A percentile compares a stretch with the other conserved stretches of the same genome.
These are phyloP conservation scores for Cyclura pinguis DNA, from an alignment of 2,797 vertebrate species.

Conservation along the genomic window DNA sequence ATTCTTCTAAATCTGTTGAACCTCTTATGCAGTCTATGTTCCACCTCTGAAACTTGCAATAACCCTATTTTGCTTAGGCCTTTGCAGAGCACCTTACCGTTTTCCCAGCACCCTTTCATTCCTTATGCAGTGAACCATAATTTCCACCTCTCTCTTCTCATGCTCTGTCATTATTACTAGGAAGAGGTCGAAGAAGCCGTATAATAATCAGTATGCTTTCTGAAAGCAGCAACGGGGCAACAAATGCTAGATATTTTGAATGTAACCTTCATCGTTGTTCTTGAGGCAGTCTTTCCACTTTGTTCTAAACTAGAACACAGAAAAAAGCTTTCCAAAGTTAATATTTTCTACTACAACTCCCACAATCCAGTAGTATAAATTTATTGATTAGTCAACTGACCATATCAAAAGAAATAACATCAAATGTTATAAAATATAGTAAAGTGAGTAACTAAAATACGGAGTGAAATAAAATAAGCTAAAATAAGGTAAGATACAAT, in stretches of 20 bases:
- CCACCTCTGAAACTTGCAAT: neutral
- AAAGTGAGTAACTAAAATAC: too few species aligned
- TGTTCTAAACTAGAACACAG: neutral
- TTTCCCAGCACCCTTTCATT: neutral
- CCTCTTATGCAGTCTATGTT: neutral
- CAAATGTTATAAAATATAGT: too few species aligned
- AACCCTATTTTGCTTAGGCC: neutral
- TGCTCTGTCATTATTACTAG: neutral
- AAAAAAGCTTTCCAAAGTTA: neutral
- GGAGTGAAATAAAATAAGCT: too few species aligned
- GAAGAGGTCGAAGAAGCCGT: neutral
- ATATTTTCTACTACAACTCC: neutral
- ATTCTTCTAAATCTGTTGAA: neutral
- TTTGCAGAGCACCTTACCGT: neutral
- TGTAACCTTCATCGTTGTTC: neutral
- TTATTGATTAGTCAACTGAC: too few species aligned
- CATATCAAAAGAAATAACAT: too few species aligned
- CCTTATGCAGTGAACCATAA: neutral
- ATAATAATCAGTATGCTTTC: neutral
- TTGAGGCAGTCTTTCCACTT: neutral
- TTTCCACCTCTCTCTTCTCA: neutral
- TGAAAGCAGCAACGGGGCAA: neutral
- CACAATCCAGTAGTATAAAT: neutral
- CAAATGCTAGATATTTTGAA: neutral
- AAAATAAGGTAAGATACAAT: too few species aligned